phyloP scores from a whole-genome alignment of 2,113 vertebrate species.

The Ploceus nigricollis region DNA sequence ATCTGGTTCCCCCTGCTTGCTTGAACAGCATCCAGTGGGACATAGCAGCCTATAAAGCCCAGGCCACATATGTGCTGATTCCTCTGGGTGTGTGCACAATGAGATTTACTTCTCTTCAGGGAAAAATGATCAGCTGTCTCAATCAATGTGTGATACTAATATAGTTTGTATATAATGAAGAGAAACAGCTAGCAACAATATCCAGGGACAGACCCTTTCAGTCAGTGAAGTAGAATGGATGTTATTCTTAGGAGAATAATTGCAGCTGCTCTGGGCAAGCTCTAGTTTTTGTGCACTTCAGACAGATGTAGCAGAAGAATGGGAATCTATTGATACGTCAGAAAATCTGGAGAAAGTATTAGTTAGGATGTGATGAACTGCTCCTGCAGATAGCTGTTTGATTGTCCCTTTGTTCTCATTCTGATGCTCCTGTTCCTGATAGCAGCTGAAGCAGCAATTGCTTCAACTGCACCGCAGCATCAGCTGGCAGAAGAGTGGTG shows the following conservation, averaged over 20 bases:
- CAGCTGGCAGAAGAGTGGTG: not conserved
- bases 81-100: not conserved
- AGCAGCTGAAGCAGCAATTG: not conserved
- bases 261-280: not conserved
- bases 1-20: not conserved
- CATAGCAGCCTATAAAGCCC: not conserved
- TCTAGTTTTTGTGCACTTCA: not conserved
- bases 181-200: not conserved
- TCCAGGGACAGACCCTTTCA: not conserved
- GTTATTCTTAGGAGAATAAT: conserved; percentile 8
- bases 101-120: not conserved
- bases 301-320: not conserved
- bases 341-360: not conserved
- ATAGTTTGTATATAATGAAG: not conserved
- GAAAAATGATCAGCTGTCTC: conserved; percentile 25
- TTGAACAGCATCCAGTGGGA: not conserved
- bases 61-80: not conserved
- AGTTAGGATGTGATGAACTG: not conserved
- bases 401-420: not conserved
- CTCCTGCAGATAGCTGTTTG: not conserved
- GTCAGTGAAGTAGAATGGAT: not conserved
- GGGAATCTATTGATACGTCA: not conserved
- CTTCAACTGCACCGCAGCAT: not conserved
- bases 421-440: not conserved
- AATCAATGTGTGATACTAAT: not conserved